These are phyloP conservation scores for Ondatra zibethicus DNA, from an alignment of 2,113 vertebrate species.

Conservation along the genomic window DNA sequence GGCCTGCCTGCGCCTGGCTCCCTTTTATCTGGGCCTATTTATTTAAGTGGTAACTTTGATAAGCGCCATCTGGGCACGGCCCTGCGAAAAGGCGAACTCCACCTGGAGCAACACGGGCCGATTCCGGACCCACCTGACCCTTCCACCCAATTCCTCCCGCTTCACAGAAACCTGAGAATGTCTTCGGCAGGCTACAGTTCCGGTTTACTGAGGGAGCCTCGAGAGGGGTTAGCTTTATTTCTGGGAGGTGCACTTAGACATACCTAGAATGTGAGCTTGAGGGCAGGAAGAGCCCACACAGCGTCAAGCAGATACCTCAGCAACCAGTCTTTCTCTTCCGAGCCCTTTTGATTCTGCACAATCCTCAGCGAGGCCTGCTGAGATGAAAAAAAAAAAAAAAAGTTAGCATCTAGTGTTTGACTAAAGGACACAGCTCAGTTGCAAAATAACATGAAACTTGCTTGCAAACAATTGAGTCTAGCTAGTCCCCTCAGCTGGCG, in stretches of 20 bases:
- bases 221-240: neutral
- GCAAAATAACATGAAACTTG: neutral
- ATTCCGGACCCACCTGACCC: neutral
- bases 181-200: neutral
- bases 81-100: fast-evolving
- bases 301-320: fast-evolving
- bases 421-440: neutral
- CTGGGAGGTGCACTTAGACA: neutral
- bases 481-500: too few species aligned
- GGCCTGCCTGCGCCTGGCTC: neutral
- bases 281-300: fast-evolving
- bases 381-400: neutral
- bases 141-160: fast-evolving
- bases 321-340: neutral
- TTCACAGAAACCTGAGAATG: neutral
- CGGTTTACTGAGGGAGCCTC: neutral
- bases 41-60: neutral
- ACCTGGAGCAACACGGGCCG: fast-evolving
- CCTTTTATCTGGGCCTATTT: neutral
- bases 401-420: neutral
- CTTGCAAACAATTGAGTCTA: neutral
- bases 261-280: neutral
- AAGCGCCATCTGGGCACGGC: fast-evolving
- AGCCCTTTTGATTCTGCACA: neutral
- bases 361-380: fast-evolving